Conservation (phyloP, 2,797 vertebrate species). For the Lacerta bilineata region DNA sequence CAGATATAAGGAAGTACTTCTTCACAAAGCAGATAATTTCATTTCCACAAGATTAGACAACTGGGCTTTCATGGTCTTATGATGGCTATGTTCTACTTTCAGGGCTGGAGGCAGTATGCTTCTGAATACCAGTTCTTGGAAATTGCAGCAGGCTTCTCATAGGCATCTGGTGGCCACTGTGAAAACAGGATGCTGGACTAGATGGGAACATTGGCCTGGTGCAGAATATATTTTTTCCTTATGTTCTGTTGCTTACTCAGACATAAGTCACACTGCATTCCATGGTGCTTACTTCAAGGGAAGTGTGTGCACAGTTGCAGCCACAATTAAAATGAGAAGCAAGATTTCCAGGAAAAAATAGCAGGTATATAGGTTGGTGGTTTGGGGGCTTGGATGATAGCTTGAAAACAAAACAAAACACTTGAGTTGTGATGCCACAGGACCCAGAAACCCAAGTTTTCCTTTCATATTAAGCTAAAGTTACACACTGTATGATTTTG, state of each 20-base stretch:
- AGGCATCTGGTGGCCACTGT: too few species aligned
- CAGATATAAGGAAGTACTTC: too few species aligned
- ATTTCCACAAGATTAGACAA: too few species aligned
- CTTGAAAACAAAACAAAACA: conserved; percentile 16
- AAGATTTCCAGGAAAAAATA: conserved; percentile 60
- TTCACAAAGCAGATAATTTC: too few species aligned
- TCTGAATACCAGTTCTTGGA: too few species aligned
- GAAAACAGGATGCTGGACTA: too few species aligned
- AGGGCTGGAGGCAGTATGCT: too few species aligned
- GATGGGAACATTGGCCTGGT: too few species aligned
- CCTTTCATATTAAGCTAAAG: conserved; percentile 72
- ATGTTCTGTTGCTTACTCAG: neutral
- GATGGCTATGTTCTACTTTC: too few species aligned
- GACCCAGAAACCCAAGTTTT: conserved; percentile 64
- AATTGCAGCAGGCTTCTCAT: too few species aligned
- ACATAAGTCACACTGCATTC: neutral
- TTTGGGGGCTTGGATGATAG: conserved; percentile 58
- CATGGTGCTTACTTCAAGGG: neutral
- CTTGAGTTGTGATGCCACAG: conserved; percentile 45
- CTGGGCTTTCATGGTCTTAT: too few species aligned
- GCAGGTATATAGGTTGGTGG: conserved; percentile 55
- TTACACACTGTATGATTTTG: conserved; percentile 64
- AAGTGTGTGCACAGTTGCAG: neutral
- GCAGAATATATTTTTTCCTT: too few species aligned
- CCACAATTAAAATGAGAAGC: conserved; percentile 65